A percentile compares a stretch with the other conserved stretches of the same genome.
Evolutionary conservation across 1,140 invertebrate species (phyloP).

Genomic region (Rhagoletis pomonella): DNA sequence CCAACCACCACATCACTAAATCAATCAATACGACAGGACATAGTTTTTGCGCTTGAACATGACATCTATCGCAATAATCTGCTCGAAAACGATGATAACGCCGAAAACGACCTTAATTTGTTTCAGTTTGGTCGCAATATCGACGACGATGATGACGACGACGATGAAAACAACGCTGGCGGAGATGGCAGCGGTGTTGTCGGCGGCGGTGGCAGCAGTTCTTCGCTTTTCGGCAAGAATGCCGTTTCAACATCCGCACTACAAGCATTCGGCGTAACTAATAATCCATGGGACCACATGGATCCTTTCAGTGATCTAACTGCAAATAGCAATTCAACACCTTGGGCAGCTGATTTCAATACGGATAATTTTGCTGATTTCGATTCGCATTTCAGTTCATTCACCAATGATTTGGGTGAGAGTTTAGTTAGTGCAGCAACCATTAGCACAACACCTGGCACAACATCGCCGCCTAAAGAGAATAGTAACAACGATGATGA

Average conservation of each 20-base stretch:
- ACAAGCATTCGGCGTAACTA: constrained; percentile 44
- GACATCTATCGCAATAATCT: constrained; percentile 55
- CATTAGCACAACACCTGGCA: background rate
- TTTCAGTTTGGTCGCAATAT: constrained; percentile 67
- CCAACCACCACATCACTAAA: constrained; percentile 35
- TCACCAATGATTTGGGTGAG: constrained; percentile 66
- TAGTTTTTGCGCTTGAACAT: constrained; percentile 66
- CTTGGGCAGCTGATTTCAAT: constrained; percentile 65
- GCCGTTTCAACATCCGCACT: constrained; percentile 51
- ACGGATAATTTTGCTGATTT: constrained; percentile 71
- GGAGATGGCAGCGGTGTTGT: constrained; percentile 60
- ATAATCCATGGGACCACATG: constrained; percentile 66
- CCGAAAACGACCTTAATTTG: constrained; percentile 63
- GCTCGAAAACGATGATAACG: constrained; percentile 55
- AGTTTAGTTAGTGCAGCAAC: constrained; percentile 48
- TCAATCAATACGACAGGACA: constrained; percentile 58
- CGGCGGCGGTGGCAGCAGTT: constrained; percentile 53
- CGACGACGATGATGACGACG: constrained; percentile 67
- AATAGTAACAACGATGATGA: constrained; percentile 47
- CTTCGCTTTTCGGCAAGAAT: constrained; percentile 42
- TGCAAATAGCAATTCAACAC: constrained; percentile 60
- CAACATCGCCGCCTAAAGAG: constrained; percentile 50
- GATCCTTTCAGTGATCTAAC: constrained; percentile 66
- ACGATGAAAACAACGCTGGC: constrained; percentile 61
- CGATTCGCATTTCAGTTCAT: constrained; percentile 70